Base-by-base conservation (phyloP, 1,140 invertebrate species). In the Agraylea sexmaculata region DNA sequence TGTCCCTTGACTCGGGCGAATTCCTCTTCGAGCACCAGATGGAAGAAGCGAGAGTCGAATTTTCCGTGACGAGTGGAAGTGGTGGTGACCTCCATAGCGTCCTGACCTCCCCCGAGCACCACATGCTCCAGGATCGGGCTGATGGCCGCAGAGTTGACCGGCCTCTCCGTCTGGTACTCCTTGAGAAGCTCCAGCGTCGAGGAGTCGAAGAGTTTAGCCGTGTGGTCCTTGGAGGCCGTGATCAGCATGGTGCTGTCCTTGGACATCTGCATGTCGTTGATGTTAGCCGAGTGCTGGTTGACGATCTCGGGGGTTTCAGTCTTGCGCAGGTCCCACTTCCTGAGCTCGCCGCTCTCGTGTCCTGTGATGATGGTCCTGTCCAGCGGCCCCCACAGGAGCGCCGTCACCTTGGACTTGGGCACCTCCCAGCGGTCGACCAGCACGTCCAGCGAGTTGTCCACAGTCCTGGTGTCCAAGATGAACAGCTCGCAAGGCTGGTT, bases 21-120 rank as follows among this genome's bases (percentile, higher is more conserved):
- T 66, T 99, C 96, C 66, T 99, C 94, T 69, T 99, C 95, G 60
- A 96, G 99, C n/a, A 99, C 82, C 30, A 98, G 62, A 66, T 99
- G 94, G 74, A 88, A 99, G 64, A 99, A 95, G 31, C 93, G 73
- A 3, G 95, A 91, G 62, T 99, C 95, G 57, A 99, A 99, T 70
- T 99, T 98, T 17, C 95, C 96, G 40, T 88, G 78, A 51, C 87
- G 76, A 1, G 92, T 80, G 0, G 90, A 93, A 0, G 94, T 98
- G 4, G 91, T 97, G 22, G 96, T 99, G 36, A 99, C 96, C 57
- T 95, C 89, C 86, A 94, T 96, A 42, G 93, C 94, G 66, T 98
- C 93, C 69, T 99, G 93, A 57, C 94, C 94, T 65, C 93, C 93
- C 42, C 93, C 93, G 34, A 97, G 64, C 11, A 93, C 85, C 2